These are phyloP conservation scores for Siniperca knerii DNA, from an alignment of 2,113 vertebrate species.

Conservation along the genomic window DNA sequence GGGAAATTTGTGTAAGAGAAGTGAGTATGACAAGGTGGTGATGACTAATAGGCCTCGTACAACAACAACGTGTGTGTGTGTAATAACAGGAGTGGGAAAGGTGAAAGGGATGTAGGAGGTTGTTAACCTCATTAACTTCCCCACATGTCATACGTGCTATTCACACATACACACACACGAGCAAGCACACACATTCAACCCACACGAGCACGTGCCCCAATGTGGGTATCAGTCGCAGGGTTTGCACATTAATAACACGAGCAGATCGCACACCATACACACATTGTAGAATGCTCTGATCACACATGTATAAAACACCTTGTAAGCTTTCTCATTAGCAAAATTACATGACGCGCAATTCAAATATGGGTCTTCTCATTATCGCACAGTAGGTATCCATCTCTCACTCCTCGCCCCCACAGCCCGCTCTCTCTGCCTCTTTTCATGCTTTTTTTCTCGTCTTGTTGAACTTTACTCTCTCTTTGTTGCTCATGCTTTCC, in stretches of 20 bases:
- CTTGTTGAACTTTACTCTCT: background rate
- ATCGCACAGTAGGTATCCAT: slow-evolving; percentile 34
- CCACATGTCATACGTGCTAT: slow-evolving; percentile 43
- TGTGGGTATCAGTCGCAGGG: slow-evolving; percentile 21
- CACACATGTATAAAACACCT: slow-evolving; percentile 55
- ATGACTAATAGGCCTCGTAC: slow-evolving; percentile 52
- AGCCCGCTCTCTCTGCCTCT: background rate
- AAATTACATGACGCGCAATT: slow-evolving; percentile 18
- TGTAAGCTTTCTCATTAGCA: slow-evolving; percentile 47
- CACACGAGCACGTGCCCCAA: background rate
- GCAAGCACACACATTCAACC: slow-evolving; percentile 32
- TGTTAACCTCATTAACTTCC: slow-evolving; percentile 68
- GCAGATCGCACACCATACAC: slow-evolving; percentile 13
- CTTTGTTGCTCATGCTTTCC: background rate
- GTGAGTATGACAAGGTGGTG: slow-evolving; percentile 53
- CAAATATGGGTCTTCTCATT: slow-evolving; percentile 42
- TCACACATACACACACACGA: slow-evolving; percentile 24
- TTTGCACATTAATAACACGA: slow-evolving; percentile 13
- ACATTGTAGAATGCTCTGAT: slow-evolving; percentile 4
- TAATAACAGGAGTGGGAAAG: slow-evolving; percentile 6
- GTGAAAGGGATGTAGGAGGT: slow-evolving; percentile 59
- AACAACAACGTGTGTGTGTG: background rate
- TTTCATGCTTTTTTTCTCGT: background rate
- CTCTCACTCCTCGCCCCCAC: background rate
- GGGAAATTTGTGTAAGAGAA: slow-evolving; percentile 18